These are phyloP conservation scores for Noturus placidus DNA, from an alignment of 2,113 vertebrate genomes.

Conservation along the genomic window DNA sequence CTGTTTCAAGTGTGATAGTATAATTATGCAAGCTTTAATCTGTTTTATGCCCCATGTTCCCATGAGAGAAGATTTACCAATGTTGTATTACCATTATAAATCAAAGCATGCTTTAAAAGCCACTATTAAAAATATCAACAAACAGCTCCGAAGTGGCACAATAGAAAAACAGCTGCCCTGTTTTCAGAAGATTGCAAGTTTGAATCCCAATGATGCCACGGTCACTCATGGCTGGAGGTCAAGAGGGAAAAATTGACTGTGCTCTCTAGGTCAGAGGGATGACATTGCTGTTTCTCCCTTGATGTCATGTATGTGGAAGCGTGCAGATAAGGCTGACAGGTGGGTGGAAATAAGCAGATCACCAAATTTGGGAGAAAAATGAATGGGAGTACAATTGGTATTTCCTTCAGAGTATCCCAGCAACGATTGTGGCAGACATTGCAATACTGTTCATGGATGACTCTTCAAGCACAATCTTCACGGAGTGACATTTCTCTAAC, in stretches of 20 bases:
- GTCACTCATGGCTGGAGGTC: background rate
- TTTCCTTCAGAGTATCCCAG: background rate
- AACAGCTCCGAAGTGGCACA: background rate
- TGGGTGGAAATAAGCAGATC: background rate
- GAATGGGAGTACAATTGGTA: background rate
- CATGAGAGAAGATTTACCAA: background rate
- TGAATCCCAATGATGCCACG: background rate
- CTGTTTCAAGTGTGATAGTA: background rate
- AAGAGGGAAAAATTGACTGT: background rate
- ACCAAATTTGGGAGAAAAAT: background rate
- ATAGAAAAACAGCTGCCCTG: background rate
- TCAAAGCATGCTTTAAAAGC: background rate
- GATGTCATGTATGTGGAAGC: background rate
- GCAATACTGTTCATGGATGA: background rate
- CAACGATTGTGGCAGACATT: background rate
- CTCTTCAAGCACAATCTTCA: background rate
- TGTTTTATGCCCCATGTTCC: background rate
- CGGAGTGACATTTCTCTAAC: background rate
- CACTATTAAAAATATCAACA: background rate
- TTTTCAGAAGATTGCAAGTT: background rate
- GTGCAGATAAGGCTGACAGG: background rate
- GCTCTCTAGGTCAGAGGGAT: background rate
- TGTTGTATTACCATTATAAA: background rate
- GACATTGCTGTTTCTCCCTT: background rate
- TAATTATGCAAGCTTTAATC: background rate